Evolutionary conservation across 2,888 invertebrate genomes (phyloP), one percentile per base, ranked within the genome.

Genomic region (Vandiemenella viatica): DNA sequence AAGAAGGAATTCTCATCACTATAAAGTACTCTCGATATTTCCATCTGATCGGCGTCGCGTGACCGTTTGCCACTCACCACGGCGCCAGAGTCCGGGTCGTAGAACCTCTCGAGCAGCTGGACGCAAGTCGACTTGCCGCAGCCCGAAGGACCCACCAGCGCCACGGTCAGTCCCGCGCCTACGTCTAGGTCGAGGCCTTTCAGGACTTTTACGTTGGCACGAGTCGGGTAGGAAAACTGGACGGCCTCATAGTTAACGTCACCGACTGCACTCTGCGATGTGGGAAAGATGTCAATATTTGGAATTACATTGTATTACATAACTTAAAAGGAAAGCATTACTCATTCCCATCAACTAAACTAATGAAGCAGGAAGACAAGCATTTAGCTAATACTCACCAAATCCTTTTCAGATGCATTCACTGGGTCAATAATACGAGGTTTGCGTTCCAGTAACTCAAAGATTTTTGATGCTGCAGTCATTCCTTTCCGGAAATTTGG

Each of bases 71-170:
- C n/a, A 64, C 71, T 61, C 58, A 65, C 74, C 62, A 71, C 74
- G 37, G 58, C 65, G 1, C 81, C 81, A 1, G 69, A 74, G 38
- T 72, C 75, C 45, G 87, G 82, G 63, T 87, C 87, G 59, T 89
- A 90, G 46, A 86, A 75, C 44, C 89, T 67, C 61, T 87, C 79
- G 55, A 90, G 65, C 26, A 90, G 67, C 58, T 87, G 86, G 50
- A 87, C 77, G 46, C 83, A 79, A 0, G 87, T 87, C 2, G 84
- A 85, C 64, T 88, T 87, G 17, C 87, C 87, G 57, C 85, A 85
- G 8, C 87, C 86, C 53, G 79, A 80, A 16, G 80, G 80, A 0
- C 79, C 81, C 3, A 83, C 83, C 13, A 84, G 64, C 0, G 83
- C 88, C 1, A 88, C 74, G 22, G 83, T 81, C 58, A 77, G 74